phyloP scores from a whole-genome alignment of 2,888 invertebrate genomes.

The Hedya salicella region DNA sequence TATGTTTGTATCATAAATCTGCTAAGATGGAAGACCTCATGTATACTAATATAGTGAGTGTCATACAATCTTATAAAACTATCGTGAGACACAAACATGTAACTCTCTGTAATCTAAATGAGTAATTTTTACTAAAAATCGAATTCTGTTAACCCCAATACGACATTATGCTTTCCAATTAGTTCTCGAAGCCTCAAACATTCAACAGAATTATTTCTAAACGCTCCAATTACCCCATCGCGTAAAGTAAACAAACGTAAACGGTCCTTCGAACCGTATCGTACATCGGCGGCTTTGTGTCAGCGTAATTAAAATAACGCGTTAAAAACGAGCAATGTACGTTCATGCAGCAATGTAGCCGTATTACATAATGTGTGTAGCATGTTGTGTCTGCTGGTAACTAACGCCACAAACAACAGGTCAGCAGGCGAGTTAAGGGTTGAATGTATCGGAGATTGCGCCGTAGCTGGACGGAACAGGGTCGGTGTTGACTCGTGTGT shows the following conservation, averaged over 20 bases:
- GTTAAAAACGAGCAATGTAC: conserved; percentile 21
- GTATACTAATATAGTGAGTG: no score
- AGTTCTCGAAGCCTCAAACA: background rate
- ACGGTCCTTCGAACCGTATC: conserved; percentile 11
- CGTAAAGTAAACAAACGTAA: conserved; percentile 36
- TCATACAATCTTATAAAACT: background rate
- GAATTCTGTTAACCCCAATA: conserved; percentile 3
- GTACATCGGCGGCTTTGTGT: conserved; percentile 7
- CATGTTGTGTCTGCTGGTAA: conserved; percentile 43
- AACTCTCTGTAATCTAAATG: background rate
- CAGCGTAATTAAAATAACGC: conserved; percentile 2
- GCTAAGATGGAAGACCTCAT: no score
- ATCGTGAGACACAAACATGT: background rate
- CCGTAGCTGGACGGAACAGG: conserved; percentile 43
- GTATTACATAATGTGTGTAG: conserved; percentile 38
- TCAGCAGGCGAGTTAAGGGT: conserved; percentile 49
- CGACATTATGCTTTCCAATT: conserved; percentile 10
- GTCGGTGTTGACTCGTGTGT: conserved; percentile 49
- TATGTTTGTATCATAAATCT: no score
- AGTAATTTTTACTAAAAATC: background rate
- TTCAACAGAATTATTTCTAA: conserved; percentile 12
- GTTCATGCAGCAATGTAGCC: background rate
- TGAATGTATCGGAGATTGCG: background rate
- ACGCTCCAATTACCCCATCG: conserved; percentile 21
- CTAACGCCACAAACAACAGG: conserved; percentile 58